These are phyloP conservation scores for Pelodiscus sinensis DNA, from an alignment of 2,113 vertebrate species.

Conservation along the genomic window DNA sequence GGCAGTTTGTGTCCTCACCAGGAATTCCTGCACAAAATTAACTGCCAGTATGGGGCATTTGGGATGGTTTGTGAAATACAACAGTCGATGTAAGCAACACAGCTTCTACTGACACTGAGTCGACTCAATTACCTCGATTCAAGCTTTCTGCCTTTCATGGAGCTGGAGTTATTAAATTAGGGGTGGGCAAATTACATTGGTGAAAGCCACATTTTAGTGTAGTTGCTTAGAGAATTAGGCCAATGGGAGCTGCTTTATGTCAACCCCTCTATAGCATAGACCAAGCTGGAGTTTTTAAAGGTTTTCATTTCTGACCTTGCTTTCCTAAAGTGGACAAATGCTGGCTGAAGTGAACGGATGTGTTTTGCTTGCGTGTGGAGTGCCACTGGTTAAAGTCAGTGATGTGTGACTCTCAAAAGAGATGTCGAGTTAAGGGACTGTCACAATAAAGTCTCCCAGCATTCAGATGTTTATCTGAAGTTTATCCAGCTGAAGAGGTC, in stretches of 20 bases:
- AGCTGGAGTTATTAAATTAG: background rate
- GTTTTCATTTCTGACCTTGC: rapidly evolving
- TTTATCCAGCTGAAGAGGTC: background rate
- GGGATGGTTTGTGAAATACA: background rate
- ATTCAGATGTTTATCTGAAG: background rate
- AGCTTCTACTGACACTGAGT: background rate
- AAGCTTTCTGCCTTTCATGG: background rate
- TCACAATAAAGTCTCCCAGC: background rate
- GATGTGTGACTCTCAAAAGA: background rate
- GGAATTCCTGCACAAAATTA: background rate
- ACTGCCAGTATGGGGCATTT: background rate
- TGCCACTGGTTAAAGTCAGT: background rate
- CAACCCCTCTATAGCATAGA: background rate
- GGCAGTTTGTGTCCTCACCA: background rate
- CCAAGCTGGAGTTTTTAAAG: background rate
- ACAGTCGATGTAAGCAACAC: background rate
- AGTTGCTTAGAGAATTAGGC: background rate
- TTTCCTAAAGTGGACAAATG: background rate
- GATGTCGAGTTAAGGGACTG: background rate
- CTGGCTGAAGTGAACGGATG: background rate
- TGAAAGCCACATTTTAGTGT: background rate
- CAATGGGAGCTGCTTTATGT: background rate
- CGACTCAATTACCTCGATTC: background rate
- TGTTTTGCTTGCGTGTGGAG: background rate
- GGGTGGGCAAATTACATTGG: background rate